phyloP scores from a whole-genome alignment of 2,113 vertebrate species.

The Chamaetylas fuelleborni region DNA sequence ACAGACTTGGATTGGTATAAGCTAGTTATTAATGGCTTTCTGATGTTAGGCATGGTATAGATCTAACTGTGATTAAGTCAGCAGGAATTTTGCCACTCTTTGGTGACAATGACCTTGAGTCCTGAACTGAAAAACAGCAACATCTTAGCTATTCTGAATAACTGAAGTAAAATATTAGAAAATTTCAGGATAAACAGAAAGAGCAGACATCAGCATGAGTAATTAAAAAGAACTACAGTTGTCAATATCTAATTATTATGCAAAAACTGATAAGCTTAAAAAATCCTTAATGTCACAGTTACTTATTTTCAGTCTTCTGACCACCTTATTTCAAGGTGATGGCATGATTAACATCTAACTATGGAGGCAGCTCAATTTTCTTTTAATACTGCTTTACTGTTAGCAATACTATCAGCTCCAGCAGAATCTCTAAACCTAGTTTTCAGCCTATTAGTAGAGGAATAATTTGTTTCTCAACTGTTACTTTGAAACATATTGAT shows the following conservation, averaged over 20 bases:
- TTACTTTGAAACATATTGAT: constrained; percentile 53
- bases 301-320: not conserved
- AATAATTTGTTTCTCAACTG: constrained; percentile 30
- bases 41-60: not conserved
- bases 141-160: not conserved
- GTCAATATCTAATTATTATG: not conserved
- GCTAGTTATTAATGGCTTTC: constrained; percentile 40
- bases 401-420: not conserved
- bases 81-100: constrained; percentile 14
- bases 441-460: not conserved
- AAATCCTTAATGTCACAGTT: not conserved
- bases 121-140: not conserved
- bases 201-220: not conserved
- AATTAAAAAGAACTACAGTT: not conserved
- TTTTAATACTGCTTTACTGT: not conserved
- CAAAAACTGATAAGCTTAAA: not conserved
- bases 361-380: not conserved
- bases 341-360: not conserved
- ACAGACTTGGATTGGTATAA: constrained; percentile 9
- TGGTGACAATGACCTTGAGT: not conserved
- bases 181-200: not conserved
- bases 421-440: not conserved
- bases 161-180: not conserved
- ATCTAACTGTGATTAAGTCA: constrained; percentile 30
- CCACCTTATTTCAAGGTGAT: not conserved